Evolutionary conservation across 1,140 invertebrate species (phyloP), one percentile per base, ranked within the genome.

Genomic region (Nephotettix cincticeps): DNA sequence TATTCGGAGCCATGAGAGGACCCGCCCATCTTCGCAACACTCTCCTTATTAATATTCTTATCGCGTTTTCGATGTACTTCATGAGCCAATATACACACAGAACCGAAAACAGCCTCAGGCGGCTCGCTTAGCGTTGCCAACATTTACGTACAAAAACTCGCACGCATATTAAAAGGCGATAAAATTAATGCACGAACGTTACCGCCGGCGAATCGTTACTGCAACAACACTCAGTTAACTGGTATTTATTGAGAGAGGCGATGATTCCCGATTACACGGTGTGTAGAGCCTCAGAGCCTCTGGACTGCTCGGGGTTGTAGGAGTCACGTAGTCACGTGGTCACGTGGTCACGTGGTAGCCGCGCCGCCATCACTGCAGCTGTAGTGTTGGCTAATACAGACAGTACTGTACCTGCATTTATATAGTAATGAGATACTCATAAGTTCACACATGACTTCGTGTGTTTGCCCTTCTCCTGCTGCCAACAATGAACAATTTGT

Each of bases 51-150:
- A 61, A 61, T 61, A 61, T 61, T 61, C 56, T 61, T 61, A 61
- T 61, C 56, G 56, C 56, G 28, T 61, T 61, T 61, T 61, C 56
- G 56, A 61, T 25, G 28, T 61, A 61, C 56, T 61, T 61, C 56
- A 61, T 61, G 56, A 61, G 56, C 56, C 56, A 61, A 61, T 61
- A 61, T 61, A 61, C 56, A 61, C 56, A 61, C 56, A 61, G 56
- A 29, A 61, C 56, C 56, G 56, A 61, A 61, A 61, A 61, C 56
- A 61, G 56, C 56, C 56, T 13, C 23, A 61, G 25, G 56, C 14
- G 14, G 47, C 14, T 51, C 47, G 47, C 14, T 21, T n/a, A n/a
- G n/a, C 14, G 47, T 51, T 51, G 47, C 47, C 47, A 51, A 61
- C 23, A 9, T 61, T 61, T 61, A 29, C 56, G 56, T 1, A 51